Base-by-base conservation (phyloP, 2,888 invertebrate species). In the Orthosia gracilis region DNA sequence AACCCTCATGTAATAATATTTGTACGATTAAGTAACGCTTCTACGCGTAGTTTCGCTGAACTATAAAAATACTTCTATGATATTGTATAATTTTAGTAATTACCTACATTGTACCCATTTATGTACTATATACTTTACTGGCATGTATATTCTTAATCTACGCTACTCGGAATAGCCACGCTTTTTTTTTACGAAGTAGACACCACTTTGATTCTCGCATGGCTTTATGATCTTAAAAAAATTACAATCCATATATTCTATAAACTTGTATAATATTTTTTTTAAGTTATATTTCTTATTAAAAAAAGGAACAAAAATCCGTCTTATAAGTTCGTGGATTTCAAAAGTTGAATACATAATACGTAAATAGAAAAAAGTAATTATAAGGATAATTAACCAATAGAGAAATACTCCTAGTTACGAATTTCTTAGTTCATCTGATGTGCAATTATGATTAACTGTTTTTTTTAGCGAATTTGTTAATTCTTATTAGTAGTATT, bases 1-100 rank as follows among this genome's bases (percentile, higher is more conserved):
- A 92, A 92, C 90, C 94, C 93, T 92, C 91, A 90, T 93, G 92
- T 94, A 92, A 92, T 92, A 92, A 92, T 94, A 94, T 94, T 94
- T 93, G 87, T 95, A 95, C 92, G 85, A 92, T 94, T 96, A 95
- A 95, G 94, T 95, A 94, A 93, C 93, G 96, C 96, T 96, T 96
- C 78, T 86, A 93, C 85, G 96, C 95, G 95, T 96, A 96, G 96
- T 94, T 92, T 92, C 78, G 96, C 96, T 95, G 95, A 93, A 89
- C 91, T 94, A 92, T 93, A 76, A 90, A 89, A 90, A 91, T 94
- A 94, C 89, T 93, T 94, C 92, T 94, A 95, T 90, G 87, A 91
- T 94, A 95, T 94, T 94, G 82, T 96, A 96, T 96, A 95, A 95
- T 96, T 96, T 95, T 95, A 96, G 95, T 95, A 91, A 89, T 90